Base-by-base conservation (phyloP, 2,888 invertebrate species). In the Endotricha flammealis region DNA sequence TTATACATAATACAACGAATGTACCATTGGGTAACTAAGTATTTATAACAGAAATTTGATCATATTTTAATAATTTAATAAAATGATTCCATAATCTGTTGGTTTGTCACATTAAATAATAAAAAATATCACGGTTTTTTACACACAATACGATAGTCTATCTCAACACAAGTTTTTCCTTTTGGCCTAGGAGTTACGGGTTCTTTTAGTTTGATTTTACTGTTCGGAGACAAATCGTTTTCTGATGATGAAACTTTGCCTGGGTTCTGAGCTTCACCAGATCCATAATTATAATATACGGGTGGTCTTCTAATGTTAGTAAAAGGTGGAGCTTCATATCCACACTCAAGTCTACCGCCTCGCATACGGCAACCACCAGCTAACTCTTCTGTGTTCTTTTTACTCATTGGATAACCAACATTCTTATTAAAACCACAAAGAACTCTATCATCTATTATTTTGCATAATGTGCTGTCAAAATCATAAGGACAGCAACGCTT, bases 371-470 rank as follows among this genome's bases (percentile, higher is more conserved):
- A 83, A 0, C 70, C 75, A 22, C 61, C 62, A n/a, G 54, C 43
- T 10, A 78, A 36, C 1, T 57, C 38, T 3, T 49, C 13, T 0
- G 45, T 35, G 0, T 22, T 38, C 12, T 63, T 43, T 2, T 56
- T 46, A 28, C 47, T 53, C 2, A 41, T 27, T 4, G 63, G 59
- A 0, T 16, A 42, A 1, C 73, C 78, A 12, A 60, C 23, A 44
- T 82, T 81, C 31, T 34, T 66, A 36, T 82, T 65, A 32, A 57
- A 82, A 4, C 81, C 82, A 44, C 82, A 82, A 8, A 80, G 50
- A 1, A 73, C 10, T 48, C 78, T 65, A 24, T 80, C 71, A 12
- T 72, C 71, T 2, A 80, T 50, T n/a, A 46, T 33, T 57, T 53
- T 63, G 36, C 82, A 82, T 9, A 62, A 25, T 6, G 35, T 60